Percentiles rank a stretch among this genome's conserved stretches.
These are phyloP conservation scores for Lates calcarifer DNA, from an alignment of 2,113 vertebrate species.

Conservation along the genomic window DNA sequence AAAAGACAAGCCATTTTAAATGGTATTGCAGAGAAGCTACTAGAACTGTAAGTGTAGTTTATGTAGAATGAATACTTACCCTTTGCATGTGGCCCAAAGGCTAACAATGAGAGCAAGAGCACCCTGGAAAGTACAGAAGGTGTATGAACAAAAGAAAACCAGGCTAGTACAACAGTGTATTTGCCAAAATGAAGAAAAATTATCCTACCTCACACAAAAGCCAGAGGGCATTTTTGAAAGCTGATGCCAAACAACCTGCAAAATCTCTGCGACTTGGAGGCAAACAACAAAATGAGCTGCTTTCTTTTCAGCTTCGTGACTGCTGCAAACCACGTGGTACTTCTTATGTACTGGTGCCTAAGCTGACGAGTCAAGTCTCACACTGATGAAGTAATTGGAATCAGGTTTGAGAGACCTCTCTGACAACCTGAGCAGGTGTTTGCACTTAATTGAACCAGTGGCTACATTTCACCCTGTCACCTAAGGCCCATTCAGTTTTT, in stretches of 20 bases:
- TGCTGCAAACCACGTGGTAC: rapidly evolving
- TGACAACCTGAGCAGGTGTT: constrained; percentile 21
- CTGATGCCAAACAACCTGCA: background rate
- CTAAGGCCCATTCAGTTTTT: too few relatives aligned
- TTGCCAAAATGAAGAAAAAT: rapidly evolving
- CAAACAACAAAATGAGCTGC: too few relatives aligned
- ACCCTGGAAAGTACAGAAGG: constrained; percentile 6
- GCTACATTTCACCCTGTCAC: too few relatives aligned
- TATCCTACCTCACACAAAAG: constrained; percentile 17
- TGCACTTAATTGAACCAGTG: background rate
- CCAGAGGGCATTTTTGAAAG: constrained; percentile 16
- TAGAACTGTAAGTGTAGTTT: background rate
- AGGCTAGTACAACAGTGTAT: rapidly evolving
- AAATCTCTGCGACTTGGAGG: too few relatives aligned
- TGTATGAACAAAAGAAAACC: background rate
- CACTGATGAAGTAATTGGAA: constrained; percentile 7
- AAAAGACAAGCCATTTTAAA: too few relatives aligned
- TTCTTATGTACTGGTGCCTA: background rate
- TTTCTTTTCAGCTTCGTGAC: background rate
- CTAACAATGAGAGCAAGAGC: constrained; percentile 31
- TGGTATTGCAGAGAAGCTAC: rapidly evolving
- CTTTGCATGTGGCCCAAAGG: background rate
- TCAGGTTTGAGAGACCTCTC: background rate
- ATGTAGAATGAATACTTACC: background rate
- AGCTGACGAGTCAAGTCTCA: background rate